Conservation (phyloP, 2,113 vertebrate species). For the Hippocampus mohnikei region DNA sequence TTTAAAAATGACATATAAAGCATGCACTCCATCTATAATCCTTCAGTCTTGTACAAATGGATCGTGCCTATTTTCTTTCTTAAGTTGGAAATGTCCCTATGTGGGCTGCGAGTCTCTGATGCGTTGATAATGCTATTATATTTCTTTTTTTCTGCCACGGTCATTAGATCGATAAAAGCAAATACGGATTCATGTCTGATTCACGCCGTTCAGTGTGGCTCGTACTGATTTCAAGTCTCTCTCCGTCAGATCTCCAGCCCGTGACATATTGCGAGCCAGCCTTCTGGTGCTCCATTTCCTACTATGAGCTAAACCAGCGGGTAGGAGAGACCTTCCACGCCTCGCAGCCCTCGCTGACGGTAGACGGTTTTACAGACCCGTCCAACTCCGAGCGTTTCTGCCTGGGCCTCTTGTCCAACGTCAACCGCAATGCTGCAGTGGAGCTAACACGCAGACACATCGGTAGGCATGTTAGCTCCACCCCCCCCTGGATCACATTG, state of each 20-base stretch:
- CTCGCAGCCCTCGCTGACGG: constrained; percentile 95
- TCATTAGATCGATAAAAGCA: too few relatives aligned
- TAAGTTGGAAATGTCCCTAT: too few relatives aligned
- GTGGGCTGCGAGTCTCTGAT: too few relatives aligned
- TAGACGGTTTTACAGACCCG: constrained; percentile 96
- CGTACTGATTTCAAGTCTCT: not conserved
- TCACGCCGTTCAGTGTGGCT: not conserved
- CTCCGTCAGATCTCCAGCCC: constrained; percentile 85
- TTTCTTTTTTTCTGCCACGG: too few relatives aligned
- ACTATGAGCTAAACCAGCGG: constrained; percentile 98
- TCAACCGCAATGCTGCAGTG: constrained; percentile 93
- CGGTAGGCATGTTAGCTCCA: constrained; percentile 79
- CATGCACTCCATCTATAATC: too few relatives aligned
- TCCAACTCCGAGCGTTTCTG: constrained; percentile 99
- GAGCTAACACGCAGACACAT: constrained; percentile 93
- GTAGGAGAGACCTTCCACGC: constrained; percentile 98
- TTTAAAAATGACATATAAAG: too few relatives aligned
- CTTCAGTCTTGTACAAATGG: too few relatives aligned
- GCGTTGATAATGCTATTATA: too few relatives aligned
- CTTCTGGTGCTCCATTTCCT: constrained; percentile 99
- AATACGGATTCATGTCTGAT: too few relatives aligned
- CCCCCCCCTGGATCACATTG: not conserved
- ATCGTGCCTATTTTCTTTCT: too few relatives aligned
- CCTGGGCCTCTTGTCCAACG: constrained; percentile 92
- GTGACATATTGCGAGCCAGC: constrained; percentile 98